Conservation (phyloP, 2,888 invertebrate genomes). For the Onthophagus sagittarius region DNA sequence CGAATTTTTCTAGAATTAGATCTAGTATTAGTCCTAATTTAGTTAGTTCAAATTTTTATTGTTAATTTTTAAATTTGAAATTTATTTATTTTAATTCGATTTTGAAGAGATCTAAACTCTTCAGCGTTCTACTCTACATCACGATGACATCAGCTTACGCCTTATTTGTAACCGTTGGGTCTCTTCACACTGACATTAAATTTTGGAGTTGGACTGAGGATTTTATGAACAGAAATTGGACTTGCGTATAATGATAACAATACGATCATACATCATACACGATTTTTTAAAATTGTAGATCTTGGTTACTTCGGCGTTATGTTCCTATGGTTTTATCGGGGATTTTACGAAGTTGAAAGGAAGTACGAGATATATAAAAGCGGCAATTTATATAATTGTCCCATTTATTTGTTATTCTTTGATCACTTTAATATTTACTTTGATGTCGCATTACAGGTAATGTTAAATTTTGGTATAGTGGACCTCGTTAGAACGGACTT, state of each 20-base stretch:
- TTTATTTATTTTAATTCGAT: slow-evolving; percentile 5
- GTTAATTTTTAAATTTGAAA: too few species aligned
- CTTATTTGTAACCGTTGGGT: slow-evolving; percentile 47
- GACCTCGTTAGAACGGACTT: too few species aligned
- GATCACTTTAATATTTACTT: slow-evolving; percentile 44
- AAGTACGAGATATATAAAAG: slow-evolving; percentile 34
- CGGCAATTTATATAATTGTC: slow-evolving; percentile 41
- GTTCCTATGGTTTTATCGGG: slow-evolving; percentile 47
- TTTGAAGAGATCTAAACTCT: slow-evolving; percentile 46
- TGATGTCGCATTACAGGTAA: slow-evolving; percentile 51
- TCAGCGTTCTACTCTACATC: slow-evolving; percentile 42
- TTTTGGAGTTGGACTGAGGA: slow-evolving; percentile 45
- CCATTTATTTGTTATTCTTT: slow-evolving; percentile 44
- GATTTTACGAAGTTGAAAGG: slow-evolving; percentile 38
- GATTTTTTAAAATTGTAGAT: slow-evolving; percentile 40
- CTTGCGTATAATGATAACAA: slow-evolving; percentile 32
- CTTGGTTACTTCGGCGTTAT: slow-evolving; percentile 45
- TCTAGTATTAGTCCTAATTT: too few species aligned
- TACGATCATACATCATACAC: neutral
- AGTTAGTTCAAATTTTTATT: too few species aligned
- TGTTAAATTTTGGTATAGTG: too few species aligned
- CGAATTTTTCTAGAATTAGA: slow-evolving; percentile 13
- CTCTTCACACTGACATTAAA: slow-evolving; percentile 44
- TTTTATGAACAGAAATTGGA: slow-evolving; percentile 39
- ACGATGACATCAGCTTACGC: slow-evolving; percentile 41